Base-by-base conservation (phyloP, 2,797 vertebrate genomes). In the Semotilus atromaculatus region DNA sequence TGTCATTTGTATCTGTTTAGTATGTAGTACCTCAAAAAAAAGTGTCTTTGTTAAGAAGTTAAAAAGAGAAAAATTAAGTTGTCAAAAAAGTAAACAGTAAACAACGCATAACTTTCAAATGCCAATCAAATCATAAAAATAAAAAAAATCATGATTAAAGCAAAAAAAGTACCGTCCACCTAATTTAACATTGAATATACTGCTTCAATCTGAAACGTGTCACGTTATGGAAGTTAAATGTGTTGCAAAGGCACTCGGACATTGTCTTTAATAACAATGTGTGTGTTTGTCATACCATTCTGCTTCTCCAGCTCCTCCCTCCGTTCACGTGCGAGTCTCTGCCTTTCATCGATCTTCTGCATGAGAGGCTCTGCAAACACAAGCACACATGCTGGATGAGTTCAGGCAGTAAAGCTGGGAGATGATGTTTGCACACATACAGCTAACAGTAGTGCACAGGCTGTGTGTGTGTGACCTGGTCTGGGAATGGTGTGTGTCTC, bases 271-370 rank as follows among this genome's bases (percentile, higher is more conserved):
- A 64, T 16, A 34, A 66, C 14, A 48, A 16, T 11, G 10, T 8
- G 40, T 18, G 36, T 48, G 40, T 36, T 48, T 55, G 16, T 38
- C 94, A 74, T 94, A 99, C 98, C 97, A 36, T 95, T 95, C 90
- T 96, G 96, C 87, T 97, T 99, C 64, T 99, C 97, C 55, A 87
- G 91, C 90, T 98, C 97, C 87, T 96, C 97, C 51, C 98, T 95
- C 23, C 98, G 95, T 89, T 99, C 97, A 51, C 97, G 95, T 84
- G 98, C 98, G 86, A 98, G 93, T 29, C 96, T 94, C 90, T 97
- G 97, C 78, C 97, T 95, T 91, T 99, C 98, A 83, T 99, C 98
- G 48, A 97, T 97, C 87, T 94, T 98, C 51, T 97, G 94, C 86
- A 96, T 89, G 84, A 95, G 91, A 0, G 94, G 91, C 71, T 96